A percentile compares a stretch with the other conserved stretches of the same genome.
Conservation (phyloP, 2,113 vertebrate species). For the Cyprinodon brontotheroides region DNA sequence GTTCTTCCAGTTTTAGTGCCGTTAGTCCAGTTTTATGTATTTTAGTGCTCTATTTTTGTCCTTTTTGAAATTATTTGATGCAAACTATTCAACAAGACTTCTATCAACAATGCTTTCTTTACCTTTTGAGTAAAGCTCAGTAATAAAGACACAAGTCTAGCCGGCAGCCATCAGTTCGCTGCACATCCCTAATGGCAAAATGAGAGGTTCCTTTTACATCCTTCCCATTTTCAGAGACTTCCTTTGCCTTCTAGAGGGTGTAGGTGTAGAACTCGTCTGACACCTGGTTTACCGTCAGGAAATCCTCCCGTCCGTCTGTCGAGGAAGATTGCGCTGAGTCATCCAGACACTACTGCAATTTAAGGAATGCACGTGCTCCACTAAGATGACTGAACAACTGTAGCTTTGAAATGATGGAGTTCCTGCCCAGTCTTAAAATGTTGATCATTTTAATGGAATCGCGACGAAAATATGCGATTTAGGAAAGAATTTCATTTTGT, state of each 20-base stretch:
- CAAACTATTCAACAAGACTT: not conserved
- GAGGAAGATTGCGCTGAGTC: slow-evolving; percentile 4
- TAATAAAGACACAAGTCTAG: not conserved
- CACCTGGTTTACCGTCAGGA: not conserved
- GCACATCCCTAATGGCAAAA: slow-evolving; percentile 19
- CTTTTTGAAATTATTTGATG: not conserved
- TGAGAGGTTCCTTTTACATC: slow-evolving; percentile 19
- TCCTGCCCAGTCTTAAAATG: not conserved
- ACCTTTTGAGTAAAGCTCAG: not conserved
- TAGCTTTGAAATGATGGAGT: not conserved
- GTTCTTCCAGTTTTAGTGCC: too few species aligned
- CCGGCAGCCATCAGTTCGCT: slow-evolving; percentile 10
- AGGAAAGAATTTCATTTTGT: too few species aligned
- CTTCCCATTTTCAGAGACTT: slow-evolving; percentile 13
- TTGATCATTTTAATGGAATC: too few species aligned
- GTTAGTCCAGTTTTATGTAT: too few species aligned
- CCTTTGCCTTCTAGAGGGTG: slow-evolving; percentile 9
- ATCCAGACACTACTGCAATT: not conserved
- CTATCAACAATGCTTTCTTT: too few species aligned
- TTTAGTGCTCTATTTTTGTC: too few species aligned
- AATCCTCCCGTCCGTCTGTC: slow-evolving; percentile 9
- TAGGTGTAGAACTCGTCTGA: slow-evolving; percentile 28
- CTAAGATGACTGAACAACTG: not conserved
- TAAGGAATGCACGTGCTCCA: not conserved
- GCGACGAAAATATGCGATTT: too few species aligned